These are phyloP conservation scores for Eilema depressum DNA, from an alignment of 2,888 invertebrate genomes.

Conservation along the genomic window DNA sequence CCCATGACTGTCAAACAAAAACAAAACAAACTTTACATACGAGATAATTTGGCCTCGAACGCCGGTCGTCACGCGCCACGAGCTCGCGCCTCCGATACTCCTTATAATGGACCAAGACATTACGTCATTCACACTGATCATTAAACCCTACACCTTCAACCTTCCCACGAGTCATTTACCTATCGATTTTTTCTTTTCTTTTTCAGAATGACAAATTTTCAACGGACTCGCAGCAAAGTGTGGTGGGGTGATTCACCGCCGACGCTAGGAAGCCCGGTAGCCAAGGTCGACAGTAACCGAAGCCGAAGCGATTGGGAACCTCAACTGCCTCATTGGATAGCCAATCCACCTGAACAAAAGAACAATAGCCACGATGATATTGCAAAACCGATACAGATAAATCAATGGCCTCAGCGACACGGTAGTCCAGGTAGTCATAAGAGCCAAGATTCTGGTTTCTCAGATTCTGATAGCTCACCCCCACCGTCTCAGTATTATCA, in stretches of 20 bases:
- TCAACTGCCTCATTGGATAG: slow-evolving; percentile 84
- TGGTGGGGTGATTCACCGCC: slow-evolving; percentile 88
- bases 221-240: slow-evolving; percentile 89
- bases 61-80: slow-evolving; percentile 72
- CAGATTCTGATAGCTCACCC: slow-evolving; percentile 91
- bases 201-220: slow-evolving; percentile 89
- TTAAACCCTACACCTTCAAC: slow-evolving; percentile 66
- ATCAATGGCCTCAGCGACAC: slow-evolving; percentile 82
- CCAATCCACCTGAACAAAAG: slow-evolving; percentile 76
- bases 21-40: slow-evolving; percentile 61
- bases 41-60: slow-evolving; percentile 68
- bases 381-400: slow-evolving; percentile 70
- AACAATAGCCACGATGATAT: slow-evolving; percentile 77
- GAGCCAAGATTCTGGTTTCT: slow-evolving; percentile 93
- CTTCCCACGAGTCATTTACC: slow-evolving; percentile 73
- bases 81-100: slow-evolving; percentile 68
- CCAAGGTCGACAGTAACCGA: slow-evolving; percentile 70
- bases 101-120: slow-evolving; percentile 77
- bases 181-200: slow-evolving; percentile 72
- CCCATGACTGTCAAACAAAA: slow-evolving; percentile 73
- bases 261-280: slow-evolving; percentile 77
- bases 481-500: slow-evolving; percentile 79
- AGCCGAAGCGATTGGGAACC: slow-evolving; percentile 82
- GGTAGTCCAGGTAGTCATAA: slow-evolving; percentile 89
- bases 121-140: slow-evolving; percentile 79